phyloP scores from a whole-genome alignment of 2,797 vertebrate species.

The Lepilemur septentrionalis region DNA sequence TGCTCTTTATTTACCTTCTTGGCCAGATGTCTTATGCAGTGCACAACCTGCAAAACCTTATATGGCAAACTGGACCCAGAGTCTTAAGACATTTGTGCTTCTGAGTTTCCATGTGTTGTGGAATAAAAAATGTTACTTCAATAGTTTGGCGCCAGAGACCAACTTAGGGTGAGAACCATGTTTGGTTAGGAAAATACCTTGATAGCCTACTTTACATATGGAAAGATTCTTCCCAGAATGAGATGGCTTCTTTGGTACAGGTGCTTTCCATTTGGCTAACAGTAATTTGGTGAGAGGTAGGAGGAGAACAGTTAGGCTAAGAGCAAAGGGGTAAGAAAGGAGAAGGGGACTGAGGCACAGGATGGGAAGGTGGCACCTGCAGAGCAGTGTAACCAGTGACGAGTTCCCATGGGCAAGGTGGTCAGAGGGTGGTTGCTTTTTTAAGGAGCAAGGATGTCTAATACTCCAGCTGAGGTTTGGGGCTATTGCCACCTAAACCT shows the following conservation, averaged over 20 bases:
- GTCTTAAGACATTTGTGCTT: not conserved
- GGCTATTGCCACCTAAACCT: no score
- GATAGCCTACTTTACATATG: not conserved
- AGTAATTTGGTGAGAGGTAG: not conserved
- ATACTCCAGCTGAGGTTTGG: not conserved
- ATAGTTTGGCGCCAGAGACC: not conserved
- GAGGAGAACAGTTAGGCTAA: not conserved
- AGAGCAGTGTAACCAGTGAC: not conserved
- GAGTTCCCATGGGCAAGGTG: not conserved
- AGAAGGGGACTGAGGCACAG: not conserved
- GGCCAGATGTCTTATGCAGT: not conserved
- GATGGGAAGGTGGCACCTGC: rapidly evolving
- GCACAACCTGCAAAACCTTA: not conserved
- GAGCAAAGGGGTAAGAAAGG: not conserved
- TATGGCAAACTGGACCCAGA: not conserved
- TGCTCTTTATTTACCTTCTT: not conserved
- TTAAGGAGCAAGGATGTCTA: not conserved
- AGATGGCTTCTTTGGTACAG: not conserved
- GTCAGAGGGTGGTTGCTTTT: not conserved
- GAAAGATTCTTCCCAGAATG: not conserved
- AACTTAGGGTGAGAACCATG: not conserved
- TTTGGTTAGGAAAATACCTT: not conserved
- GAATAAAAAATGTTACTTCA: not conserved
- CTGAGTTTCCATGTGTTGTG: not conserved
- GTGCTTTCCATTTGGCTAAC: not conserved